These are phyloP conservation scores for Crotalus helleri DNA, from an alignment of 2,113 vertebrate genomes.

Conservation along the genomic window DNA sequence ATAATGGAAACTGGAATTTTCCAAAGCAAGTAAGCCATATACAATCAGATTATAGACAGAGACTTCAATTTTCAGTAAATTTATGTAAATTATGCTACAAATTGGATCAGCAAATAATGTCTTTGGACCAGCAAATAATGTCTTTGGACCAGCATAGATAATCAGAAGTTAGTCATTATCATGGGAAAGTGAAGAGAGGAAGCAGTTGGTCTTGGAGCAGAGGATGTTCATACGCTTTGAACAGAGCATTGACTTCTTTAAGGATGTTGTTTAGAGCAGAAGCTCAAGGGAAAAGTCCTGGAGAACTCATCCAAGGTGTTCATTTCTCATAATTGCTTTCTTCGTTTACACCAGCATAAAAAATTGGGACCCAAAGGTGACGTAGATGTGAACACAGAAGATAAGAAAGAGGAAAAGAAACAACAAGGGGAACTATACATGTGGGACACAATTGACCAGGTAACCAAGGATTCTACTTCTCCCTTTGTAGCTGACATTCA, in stretches of 20 bases:
- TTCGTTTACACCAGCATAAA: constrained; percentile 80
- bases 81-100: not conserved
- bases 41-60: not conserved
- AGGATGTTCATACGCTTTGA: not conserved
- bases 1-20: not conserved
- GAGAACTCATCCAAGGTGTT: not conserved
- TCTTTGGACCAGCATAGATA: not conserved
- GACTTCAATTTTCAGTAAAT: not conserved
- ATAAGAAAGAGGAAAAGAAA: constrained; percentile 79
- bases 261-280: constrained; percentile 2
- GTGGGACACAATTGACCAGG: constrained; percentile 97
- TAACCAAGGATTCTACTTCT: constrained; percentile 43
- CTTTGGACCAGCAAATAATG: not conserved
- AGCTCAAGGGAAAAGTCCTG: not conserved
- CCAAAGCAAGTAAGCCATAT: not conserved
- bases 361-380: constrained; percentile 81
- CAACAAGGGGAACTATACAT: constrained; percentile 89
- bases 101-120: not conserved
- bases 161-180: not conserved
- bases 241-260: constrained; percentile 13
- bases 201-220: not conserved
- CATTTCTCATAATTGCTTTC: not conserved
- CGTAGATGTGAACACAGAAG: constrained; percentile 75
- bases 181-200: not conserved
- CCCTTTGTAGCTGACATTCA: not conserved